Percentiles rank a stretch among this genome's conserved stretches.
These are phyloP conservation scores for Lonchura striata DNA, from an alignment of 2,113 vertebrate genomes.

Conservation along the genomic window DNA sequence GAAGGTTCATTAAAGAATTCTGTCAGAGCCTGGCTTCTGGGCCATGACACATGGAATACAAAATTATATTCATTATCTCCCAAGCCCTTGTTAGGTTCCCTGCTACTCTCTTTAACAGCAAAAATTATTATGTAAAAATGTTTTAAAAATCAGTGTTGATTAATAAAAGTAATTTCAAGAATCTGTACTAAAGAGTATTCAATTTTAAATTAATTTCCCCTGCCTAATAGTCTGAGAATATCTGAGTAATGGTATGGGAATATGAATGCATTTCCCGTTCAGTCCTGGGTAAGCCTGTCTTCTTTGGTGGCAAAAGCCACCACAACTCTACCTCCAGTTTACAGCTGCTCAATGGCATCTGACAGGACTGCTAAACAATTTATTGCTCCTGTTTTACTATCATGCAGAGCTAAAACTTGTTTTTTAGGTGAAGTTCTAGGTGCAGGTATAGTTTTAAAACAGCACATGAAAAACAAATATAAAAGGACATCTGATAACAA, in stretches of 20 bases:
- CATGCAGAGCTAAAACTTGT: not conserved
- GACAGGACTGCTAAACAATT: not conserved
- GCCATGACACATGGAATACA: not conserved
- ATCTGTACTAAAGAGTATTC: not conserved
- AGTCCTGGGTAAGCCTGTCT: not conserved
- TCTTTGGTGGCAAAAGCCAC: not conserved
- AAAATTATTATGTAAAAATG: slow-evolving; percentile 27
- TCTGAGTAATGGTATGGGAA: not conserved
- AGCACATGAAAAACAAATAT: not conserved
- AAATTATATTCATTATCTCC: not conserved
- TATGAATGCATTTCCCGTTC: not conserved
- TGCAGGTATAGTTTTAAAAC: not conserved
- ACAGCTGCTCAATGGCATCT: not conserved
- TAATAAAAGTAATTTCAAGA: slow-evolving; percentile 67
- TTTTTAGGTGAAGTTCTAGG: not conserved
- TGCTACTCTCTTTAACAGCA: not conserved
- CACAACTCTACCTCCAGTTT: not conserved
- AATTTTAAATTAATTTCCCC: slow-evolving; percentile 61
- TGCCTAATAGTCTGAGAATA: slow-evolving; percentile 60
- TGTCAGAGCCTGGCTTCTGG: not conserved
- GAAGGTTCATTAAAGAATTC: slow-evolving; percentile 4
- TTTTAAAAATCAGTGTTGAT: slow-evolving; percentile 51
- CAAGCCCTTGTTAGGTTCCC: not conserved
- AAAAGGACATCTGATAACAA: not conserved
- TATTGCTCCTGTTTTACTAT: not conserved